These are phyloP conservation scores for Pseudomyrmex cubaensis DNA, from an alignment of 1,140 invertebrate genomes.

Conservation along the genomic window DNA sequence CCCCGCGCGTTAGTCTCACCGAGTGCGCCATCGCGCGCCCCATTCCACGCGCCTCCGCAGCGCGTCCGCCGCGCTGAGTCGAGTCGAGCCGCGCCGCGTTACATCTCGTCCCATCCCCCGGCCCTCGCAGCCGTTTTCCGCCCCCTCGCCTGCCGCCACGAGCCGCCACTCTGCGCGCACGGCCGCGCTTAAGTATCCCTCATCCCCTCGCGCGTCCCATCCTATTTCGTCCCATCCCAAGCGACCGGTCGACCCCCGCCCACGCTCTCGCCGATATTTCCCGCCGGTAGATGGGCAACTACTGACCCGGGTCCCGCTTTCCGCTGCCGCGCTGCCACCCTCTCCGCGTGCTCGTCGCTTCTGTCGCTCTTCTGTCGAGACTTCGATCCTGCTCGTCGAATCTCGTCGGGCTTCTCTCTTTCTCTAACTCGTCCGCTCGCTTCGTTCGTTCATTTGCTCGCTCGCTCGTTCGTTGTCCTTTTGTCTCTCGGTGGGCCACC, in stretches of 20 bases:
- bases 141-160: constrained; percentile 55
- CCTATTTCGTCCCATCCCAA: constrained; percentile 39
- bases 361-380: constrained; percentile 18
- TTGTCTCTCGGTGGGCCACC: not conserved
- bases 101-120: constrained; percentile 38
- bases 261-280: constrained; percentile 57
- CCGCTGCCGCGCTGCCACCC: not conserved
- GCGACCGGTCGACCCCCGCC: constrained; percentile 33
- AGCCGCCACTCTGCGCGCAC: constrained; percentile 75
- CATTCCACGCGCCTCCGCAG: constrained; percentile 27
- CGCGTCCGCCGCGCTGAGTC: constrained; percentile 17
- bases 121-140: constrained; percentile 36
- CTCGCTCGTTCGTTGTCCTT: not conserved
- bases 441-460: too few species aligned
- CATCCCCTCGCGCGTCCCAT: constrained; percentile 44
- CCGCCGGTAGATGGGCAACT: constrained; percentile 50
- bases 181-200: constrained; percentile 78
- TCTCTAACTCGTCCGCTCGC: not conserved
- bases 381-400: constrained; percentile 30
- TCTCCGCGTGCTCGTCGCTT: not conserved
- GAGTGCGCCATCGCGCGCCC: constrained; percentile 50
- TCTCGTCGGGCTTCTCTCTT: constrained; percentile 5
- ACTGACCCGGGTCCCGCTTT: constrained; percentile 50
- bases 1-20: constrained; percentile 18
- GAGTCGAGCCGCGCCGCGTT: constrained; percentile 20